Conservation (phyloP, 92 coral and sea anemone species). For the Parazoanthus darwini region DNA sequence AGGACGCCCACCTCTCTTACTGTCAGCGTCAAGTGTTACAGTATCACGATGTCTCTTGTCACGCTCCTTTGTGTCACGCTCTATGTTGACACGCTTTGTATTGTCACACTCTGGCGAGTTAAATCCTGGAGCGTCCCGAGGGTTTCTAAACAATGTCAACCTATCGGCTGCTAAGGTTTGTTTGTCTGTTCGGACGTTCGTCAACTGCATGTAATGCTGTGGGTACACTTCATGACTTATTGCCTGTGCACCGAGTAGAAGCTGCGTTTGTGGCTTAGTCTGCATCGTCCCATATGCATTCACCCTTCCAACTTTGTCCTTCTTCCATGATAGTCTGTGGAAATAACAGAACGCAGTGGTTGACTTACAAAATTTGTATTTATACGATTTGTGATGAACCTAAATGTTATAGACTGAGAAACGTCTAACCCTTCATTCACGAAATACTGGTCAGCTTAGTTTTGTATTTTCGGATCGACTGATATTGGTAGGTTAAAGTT, state of each 20-base stretch:
- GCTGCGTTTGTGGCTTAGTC: not conserved
- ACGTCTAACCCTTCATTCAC: too few relatives aligned
- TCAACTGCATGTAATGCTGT: conserved; percentile 17
- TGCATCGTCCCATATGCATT: not conserved
- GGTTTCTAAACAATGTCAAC: not conserved
- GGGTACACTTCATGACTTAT: not conserved
- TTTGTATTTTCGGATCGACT: too few relatives aligned
- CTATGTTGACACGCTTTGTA: not conserved
- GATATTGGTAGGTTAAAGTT: too few relatives aligned
- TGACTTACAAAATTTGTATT: too few relatives aligned
- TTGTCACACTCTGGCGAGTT: not conserved
- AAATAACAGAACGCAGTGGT: too few relatives aligned
- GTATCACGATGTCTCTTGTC: not conserved
- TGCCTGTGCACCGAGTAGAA: not conserved
- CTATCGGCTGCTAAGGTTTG: not conserved
- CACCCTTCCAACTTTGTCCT: not conserved
- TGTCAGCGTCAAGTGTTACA: not conserved
- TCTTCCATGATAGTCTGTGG: not conserved
- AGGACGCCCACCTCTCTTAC: not conserved
- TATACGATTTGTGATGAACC: too few relatives aligned
- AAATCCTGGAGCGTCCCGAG: not conserved
- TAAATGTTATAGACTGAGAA: too few relatives aligned
- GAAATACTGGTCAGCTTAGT: too few relatives aligned
- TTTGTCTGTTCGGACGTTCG: not conserved
- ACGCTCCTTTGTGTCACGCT: not conserved